These are phyloP conservation scores for Ricordea florida DNA, from an alignment of 92 coral and sea anemone species.

Conservation along the genomic window DNA sequence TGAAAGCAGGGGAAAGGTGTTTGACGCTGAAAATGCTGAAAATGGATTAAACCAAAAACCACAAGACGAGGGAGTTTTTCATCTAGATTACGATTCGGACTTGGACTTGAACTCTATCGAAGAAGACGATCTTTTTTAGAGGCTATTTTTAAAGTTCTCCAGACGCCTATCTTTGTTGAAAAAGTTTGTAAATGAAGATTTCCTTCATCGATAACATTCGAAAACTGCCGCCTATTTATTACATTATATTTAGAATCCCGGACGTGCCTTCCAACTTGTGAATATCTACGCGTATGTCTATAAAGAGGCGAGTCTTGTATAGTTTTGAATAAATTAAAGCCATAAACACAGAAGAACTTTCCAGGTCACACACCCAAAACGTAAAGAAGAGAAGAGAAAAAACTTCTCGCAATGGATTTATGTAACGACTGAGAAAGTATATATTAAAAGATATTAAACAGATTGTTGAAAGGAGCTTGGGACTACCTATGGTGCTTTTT, in stretches of 20 bases:
- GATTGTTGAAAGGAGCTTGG: constrained; percentile 57
- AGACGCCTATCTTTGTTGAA: not conserved
- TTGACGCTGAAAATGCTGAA: not conserved
- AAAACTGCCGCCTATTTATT: constrained; percentile 66
- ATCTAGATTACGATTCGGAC: constrained; percentile 71
- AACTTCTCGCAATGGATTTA: no score
- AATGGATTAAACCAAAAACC: constrained; percentile 28
- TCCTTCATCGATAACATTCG: constrained; percentile 23
- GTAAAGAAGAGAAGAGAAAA: constrained; percentile 2
- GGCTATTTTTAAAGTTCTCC: not conserved
- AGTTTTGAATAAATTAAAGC: constrained; percentile 91
- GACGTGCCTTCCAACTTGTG: constrained; percentile 42
- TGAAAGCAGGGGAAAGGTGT: not conserved
- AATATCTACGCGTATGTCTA: constrained; percentile 7
- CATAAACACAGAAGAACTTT: constrained; percentile 8
- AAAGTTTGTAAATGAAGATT: constrained; percentile 23
- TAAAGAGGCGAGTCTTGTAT: constrained; percentile 62
- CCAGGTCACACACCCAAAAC: not conserved
- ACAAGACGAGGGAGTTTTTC: constrained; percentile 69
- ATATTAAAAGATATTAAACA: constrained; percentile 39
- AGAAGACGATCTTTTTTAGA: constrained; percentile 74
- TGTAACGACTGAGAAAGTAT: not conserved
- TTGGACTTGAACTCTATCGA: constrained; percentile 87
- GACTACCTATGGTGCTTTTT: constrained; percentile 3
- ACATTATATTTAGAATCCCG: constrained; percentile 62